Base-by-base conservation (phyloP, 37 sponge, comb jelly and placozoan species). In the Mnemiopsis leidyi region DNA sequence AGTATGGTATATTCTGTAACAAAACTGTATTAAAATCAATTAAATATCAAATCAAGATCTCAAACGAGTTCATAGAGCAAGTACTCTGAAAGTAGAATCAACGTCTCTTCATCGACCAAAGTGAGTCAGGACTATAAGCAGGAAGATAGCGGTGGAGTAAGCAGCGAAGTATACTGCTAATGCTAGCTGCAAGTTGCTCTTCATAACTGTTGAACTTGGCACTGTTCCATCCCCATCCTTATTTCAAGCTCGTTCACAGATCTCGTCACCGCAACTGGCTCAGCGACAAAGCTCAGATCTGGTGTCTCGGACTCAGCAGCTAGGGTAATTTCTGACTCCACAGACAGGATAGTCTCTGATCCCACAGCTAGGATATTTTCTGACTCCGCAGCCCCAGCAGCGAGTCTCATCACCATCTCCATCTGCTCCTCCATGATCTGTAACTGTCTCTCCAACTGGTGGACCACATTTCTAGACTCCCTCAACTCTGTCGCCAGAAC, bases 401-500 rank as follows among this genome's bases (percentile, higher is more conserved):
- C 61, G 9, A 48, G 61, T 18, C 61, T 48, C 5, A 48, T 48
- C 61, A 71, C 30, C 75, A 71, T 28, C 23, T 28, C 75, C 25
- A 71, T 71, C 25, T 71, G 75, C 3, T 2, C 23, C 75, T 71
- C 75, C 75, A 71, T 71, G n/a, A 71, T n/a, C 75, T 71, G n/a
- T 24, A 71, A 18, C 75, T 71, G 75, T 28, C 25, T n/a, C 61
- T 40, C 25, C 90, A 85, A 29, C 26, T 85, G 29, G 28, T 39
- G 30, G 20, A 85, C 29, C 40, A 20, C 0, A 1, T 3, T 1
- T 26, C 61, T 38, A 0, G 38, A 5, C 28, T 20, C 61, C 35
- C 7, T 1, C 39, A 85, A 39, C 48, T 85, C 36, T 28, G 33
- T 61, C 90, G 25, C 3, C 90, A 85, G 48, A 18, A 85, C 61